phyloP scores from a whole-genome alignment of 2,113 vertebrate genomes.

The Hassar affinis region DNA sequence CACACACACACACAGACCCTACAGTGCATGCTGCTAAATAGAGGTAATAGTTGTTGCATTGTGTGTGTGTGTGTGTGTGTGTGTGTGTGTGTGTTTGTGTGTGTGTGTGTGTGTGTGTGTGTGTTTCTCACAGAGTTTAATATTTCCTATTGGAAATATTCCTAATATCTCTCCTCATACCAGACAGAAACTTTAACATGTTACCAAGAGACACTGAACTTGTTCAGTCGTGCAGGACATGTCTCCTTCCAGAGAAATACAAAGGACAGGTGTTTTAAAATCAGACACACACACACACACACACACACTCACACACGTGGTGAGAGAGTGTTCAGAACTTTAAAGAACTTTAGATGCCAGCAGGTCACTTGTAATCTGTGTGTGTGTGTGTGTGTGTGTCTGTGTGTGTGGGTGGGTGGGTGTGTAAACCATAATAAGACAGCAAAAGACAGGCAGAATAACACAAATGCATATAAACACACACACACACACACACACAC shows the following conservation, averaged over 20 bases:
- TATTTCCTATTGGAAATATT: slow-evolving; percentile 21
- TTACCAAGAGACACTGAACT: slow-evolving; percentile 57
- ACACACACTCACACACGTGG: slow-evolving; percentile 17
- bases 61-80: no score
- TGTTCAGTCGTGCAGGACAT: slow-evolving; percentile 65
- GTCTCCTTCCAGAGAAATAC: slow-evolving; percentile 50
- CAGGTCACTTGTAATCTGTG: not conserved
- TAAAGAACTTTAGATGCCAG: not conserved
- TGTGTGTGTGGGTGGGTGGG: not conserved
- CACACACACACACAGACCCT: not conserved
- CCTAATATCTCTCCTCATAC: slow-evolving; percentile 38
- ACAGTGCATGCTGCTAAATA: no score
- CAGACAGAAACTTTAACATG: slow-evolving; percentile 42
- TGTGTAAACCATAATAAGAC: not conserved
- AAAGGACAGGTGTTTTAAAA: slow-evolving; percentile 62
- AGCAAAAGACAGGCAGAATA: not conserved
- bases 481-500: slow-evolving; percentile 25
- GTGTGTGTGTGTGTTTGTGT: no score
- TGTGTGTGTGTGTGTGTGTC: not conserved
- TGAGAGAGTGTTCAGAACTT: slow-evolving; percentile 48
- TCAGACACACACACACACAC: slow-evolving; percentile 19
- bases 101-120: not conserved
- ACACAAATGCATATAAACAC: slow-evolving; percentile 24
- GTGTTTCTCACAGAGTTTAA: not conserved
- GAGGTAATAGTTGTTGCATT: no score